Conservation (phyloP, 2,113 vertebrate genomes). For the Pachycephala philippinensis region DNA sequence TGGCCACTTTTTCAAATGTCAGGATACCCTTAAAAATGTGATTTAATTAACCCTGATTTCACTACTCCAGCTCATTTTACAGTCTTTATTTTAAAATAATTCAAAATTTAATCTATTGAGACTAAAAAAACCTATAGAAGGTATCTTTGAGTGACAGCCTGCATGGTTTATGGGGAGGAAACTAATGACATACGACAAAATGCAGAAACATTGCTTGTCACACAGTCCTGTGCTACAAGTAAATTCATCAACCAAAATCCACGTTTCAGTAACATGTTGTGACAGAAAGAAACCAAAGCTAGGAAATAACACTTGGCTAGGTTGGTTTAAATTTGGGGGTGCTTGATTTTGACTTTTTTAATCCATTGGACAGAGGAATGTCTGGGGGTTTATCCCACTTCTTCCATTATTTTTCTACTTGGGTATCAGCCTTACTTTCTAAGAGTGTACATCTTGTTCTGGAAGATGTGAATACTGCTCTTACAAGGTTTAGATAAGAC, state of each 20-base stretch:
- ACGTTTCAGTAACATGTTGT: neutral
- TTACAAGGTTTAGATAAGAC: neutral
- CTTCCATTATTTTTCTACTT: neutral
- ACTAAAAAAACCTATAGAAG: neutral
- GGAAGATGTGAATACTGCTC: neutral
- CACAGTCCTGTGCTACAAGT: neutral
- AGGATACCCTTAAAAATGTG: neutral
- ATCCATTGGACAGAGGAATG: neutral
- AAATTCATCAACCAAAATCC: neutral
- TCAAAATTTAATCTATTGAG: neutral
- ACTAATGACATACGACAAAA: neutral
- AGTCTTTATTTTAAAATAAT: neutral
- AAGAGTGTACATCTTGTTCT: neutral
- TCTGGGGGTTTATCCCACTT: neutral
- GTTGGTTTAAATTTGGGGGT: neutral
- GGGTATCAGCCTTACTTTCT: neutral
- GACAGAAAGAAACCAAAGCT: neutral
- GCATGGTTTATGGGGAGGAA: neutral
- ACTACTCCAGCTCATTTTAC: neutral
- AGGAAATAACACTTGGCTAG: neutral
- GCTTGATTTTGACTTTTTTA: neutral
- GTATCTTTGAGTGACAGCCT: neutral
- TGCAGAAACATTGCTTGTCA: neutral
- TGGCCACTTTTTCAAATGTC: slow-evolving; percentile 5
- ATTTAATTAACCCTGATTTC: neutral